Base-by-base conservation (phyloP, 2,888 invertebrate species). In the Tupiocoris notatus region DNA sequence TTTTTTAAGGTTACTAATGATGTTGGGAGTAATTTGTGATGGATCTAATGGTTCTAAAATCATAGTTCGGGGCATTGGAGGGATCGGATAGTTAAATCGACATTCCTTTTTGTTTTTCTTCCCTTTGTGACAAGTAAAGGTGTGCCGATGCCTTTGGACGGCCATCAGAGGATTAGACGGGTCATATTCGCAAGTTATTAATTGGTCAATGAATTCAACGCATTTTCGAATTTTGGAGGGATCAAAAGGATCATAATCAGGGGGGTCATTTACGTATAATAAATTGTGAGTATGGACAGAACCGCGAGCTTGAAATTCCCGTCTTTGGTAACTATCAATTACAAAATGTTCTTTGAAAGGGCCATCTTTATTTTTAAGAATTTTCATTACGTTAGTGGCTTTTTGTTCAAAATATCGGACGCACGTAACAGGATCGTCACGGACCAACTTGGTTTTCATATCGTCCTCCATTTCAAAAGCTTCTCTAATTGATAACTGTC, bases 221-320 rank as follows among this genome's bases (percentile, higher is more conserved):
- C 59, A 62, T 59, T 25, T 7, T 6, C 17, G 17, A 17, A 61
- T 23, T 22, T 59, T 61, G 16, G 23, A 6, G 3, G 21, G 3
- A 71, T 62, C 25, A 20, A 7, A 6, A 18, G 59, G 59, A 17
- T 71, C 62, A 24, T 71, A 71, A 3, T 61, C 25, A 6, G 71
- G 71, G n/a, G 71, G 61, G 25, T 71, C 23, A 81, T 77, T 61
- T 65, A 79, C 80, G 73, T 79, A 58, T 16, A 80, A 58, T 62
- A 79, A 68, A 7, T 63, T 70, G 77, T 67, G 79, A 68, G 73
- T 67, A 76, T 76, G 62, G 59, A 21, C 64, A 9, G 6, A 79
- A 78, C 77, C 75, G 78, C 80, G 17, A 79, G 80, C n/a, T 77
- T 68, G 39, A 79, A 80, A 20, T 76, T 77, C 39, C n/a, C 64